Evolutionary conservation across 2,797 vertebrate species (phyloP).

Genomic region (Sebastes matsubarae): DNA sequence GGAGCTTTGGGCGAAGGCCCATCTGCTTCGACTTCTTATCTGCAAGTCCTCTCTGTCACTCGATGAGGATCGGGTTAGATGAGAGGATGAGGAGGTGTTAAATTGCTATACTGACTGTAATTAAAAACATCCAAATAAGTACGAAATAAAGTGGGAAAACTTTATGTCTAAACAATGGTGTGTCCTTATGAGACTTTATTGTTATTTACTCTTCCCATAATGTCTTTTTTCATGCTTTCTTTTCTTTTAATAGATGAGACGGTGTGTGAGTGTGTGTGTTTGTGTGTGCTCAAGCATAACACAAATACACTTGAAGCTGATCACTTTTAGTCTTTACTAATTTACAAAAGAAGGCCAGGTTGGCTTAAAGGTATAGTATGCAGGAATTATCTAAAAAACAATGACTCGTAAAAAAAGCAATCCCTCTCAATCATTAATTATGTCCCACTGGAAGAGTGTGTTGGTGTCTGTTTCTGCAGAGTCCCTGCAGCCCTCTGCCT

Average conservation of each 20-base stretch:
- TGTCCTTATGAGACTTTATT: not conserved
- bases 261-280: not conserved
- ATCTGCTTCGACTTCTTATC: slow-evolving; percentile 53
- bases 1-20: slow-evolving; percentile 53
- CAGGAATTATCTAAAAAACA: too few relatives aligned
- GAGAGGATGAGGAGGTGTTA: slow-evolving; percentile 27
- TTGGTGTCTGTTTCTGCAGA: too few relatives aligned
- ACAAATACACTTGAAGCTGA: not conserved
- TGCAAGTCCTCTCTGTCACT: not conserved
- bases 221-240: not conserved
- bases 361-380: too few relatives aligned
- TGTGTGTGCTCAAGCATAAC: not conserved
- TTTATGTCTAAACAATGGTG: not conserved
- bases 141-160: not conserved
- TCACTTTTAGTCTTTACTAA: not conserved
- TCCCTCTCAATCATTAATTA: too few relatives aligned
- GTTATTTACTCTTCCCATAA: not conserved
- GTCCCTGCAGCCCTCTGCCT: too few relatives aligned
- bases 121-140: slow-evolving; percentile 16
- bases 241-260: not conserved
- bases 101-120: slow-evolving; percentile 13
- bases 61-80: slow-evolving; percentile 2
- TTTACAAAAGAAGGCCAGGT: too few relatives aligned
- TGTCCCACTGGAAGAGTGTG: too few relatives aligned
- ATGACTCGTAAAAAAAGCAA: too few relatives aligned